Conservation (phyloP, 2,797 vertebrate genomes). For the Hyperoplus lanceolatus region DNA sequence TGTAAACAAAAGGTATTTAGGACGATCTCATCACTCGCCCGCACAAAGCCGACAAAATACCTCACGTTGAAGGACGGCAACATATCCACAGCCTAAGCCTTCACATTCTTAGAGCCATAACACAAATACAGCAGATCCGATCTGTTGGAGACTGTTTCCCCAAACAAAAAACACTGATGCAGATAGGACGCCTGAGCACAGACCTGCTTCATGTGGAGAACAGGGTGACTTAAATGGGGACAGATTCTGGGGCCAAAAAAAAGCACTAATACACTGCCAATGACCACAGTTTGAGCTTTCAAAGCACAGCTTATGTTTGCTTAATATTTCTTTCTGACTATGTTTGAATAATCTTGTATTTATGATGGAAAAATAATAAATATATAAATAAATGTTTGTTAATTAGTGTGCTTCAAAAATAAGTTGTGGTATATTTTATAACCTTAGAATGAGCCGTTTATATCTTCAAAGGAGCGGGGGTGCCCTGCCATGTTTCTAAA, state of each 20-base stretch:
- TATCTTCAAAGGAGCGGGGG: no score
- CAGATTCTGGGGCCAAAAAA: neutral
- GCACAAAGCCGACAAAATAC: conserved; percentile 24
- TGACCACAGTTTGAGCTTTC: neutral
- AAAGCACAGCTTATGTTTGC: neutral
- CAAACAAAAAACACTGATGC: conserved; percentile 53
- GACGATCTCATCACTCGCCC: conserved; percentile 15
- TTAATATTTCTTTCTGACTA: neutral
- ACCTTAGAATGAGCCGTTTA: no score
- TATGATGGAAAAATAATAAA: no score
- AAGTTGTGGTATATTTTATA: no score
- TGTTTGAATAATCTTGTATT: neutral
- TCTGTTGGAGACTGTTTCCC: conserved; percentile 43
- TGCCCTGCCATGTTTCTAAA: no score
- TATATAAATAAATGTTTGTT: no score
- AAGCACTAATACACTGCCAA: neutral
- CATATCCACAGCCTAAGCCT: conserved; percentile 57
- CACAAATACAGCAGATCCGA: conserved; percentile 40
- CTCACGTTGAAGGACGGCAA: conserved; percentile 16
- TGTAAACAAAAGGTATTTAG: conserved; percentile 37
- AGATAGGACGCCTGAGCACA: conserved; percentile 11
- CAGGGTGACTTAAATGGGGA: neutral
- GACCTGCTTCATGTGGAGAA: conserved; percentile 19
- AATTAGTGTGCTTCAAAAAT: no score
- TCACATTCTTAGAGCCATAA: conserved; percentile 40